Conservation (phyloP, 2,888 invertebrate species). For the Mesorhabditis spiculigera region DNA sequence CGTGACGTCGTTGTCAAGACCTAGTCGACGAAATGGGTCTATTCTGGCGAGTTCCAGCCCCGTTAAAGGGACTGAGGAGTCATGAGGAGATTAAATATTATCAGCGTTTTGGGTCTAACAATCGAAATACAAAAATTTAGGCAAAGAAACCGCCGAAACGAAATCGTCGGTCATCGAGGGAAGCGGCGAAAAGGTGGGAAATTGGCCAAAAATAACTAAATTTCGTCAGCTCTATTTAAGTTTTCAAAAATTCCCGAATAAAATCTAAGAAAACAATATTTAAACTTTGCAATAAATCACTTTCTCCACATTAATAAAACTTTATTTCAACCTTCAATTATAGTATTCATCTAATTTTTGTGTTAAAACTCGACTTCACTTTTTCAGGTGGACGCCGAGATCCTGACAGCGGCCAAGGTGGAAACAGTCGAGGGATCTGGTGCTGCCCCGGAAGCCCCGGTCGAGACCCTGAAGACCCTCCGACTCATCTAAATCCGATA, state of each 20-base stretch:
- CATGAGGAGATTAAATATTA: neutral
- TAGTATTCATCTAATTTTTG: neutral
- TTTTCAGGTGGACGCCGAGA: neutral
- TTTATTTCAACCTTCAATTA: neutral
- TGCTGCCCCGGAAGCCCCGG: neutral
- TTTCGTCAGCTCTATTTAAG: too few relatives aligned
- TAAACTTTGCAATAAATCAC: too few relatives aligned
- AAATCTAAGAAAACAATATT: too few relatives aligned
- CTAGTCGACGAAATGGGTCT: too few relatives aligned
- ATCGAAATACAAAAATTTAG: neutral
- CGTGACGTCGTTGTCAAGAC: too few relatives aligned
- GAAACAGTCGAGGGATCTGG: constrained; percentile 3
- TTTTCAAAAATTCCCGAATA: too few relatives aligned
- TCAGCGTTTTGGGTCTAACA: neutral
- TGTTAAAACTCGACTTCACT: neutral
- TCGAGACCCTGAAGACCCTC: neutral
- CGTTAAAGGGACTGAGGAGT: too few relatives aligned
- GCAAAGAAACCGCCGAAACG: neutral
- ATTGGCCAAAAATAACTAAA: too few relatives aligned
- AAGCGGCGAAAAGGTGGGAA: constrained; percentile 4
- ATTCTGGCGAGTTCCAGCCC: too few relatives aligned
- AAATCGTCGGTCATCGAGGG: neutral
- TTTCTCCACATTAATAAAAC: too few relatives aligned
- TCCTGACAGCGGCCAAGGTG: neutral
- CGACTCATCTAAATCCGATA: neutral